Percentiles rank a stretch among this genome's conserved stretches.
phyloP scores from a whole-genome alignment of 2,888 invertebrate species.

The Crepidodera aurea region DNA sequence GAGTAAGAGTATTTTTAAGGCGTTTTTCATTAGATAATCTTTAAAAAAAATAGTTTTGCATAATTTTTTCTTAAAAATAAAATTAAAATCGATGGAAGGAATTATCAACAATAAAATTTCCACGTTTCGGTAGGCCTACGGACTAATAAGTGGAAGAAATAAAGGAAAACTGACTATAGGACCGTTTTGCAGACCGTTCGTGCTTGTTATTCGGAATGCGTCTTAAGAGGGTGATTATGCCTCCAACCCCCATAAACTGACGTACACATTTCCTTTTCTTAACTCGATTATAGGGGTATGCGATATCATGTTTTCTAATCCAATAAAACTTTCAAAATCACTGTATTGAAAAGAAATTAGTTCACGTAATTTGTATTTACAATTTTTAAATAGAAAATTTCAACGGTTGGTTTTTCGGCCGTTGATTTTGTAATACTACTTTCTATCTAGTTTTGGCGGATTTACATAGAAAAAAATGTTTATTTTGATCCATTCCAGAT shows the following conservation, averaged over 20 bases:
- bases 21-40: not conserved
- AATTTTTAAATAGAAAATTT: too few relatives aligned
- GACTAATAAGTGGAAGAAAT: conserved; percentile 10
- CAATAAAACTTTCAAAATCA: too few relatives aligned
- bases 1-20: too few relatives aligned
- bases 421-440: too few relatives aligned
- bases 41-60: not conserved
- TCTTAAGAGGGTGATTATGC: conserved; percentile 51
- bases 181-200: conserved; percentile 44
- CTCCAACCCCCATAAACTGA: conserved; percentile 40
- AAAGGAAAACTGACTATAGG: conserved; percentile 33
- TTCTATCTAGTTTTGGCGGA: too few relatives aligned
- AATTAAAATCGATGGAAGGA: not conserved
- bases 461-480: too few relatives aligned
- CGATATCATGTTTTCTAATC: too few relatives aligned
- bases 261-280: conserved; percentile 40
- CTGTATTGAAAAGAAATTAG: too few relatives aligned
- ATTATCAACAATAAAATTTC: not conserved
- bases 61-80: not conserved
- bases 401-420: too few relatives aligned
- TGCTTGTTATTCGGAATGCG: conserved; percentile 50
- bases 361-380: too few relatives aligned
- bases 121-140: not conserved
- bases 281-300: conserved; percentile 17
- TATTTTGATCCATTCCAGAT: too few relatives aligned